Percentiles rank a stretch among this genome's conserved stretches.
Evolutionary conservation across 2,113 vertebrate genomes (phyloP).

Genomic region (Propithecus coquereli): DNA sequence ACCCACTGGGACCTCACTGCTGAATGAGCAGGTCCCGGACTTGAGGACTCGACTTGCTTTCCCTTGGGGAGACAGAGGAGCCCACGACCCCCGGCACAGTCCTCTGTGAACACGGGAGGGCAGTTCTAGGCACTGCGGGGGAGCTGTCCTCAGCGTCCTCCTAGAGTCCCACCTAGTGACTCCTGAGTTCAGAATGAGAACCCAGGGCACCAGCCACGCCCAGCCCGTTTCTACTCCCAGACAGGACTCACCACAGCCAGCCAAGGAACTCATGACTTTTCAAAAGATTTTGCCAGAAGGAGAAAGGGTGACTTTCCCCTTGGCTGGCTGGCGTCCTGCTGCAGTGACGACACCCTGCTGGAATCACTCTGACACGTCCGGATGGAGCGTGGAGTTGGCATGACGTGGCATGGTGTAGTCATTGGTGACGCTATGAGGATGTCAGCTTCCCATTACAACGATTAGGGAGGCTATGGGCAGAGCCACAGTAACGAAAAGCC

Average conservation of each 20-base stretch:
- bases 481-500: neutral
- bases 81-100: rapidly evolving
- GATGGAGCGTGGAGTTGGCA: neutral
- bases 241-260: neutral
- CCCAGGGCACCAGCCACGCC: neutral
- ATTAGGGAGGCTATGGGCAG: neutral
- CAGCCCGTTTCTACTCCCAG: neutral
- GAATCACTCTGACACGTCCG: rapidly evolving
- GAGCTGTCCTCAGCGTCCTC: too few species aligned
- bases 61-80: neutral
- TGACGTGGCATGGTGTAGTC: rapidly evolving
- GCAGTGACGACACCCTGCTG: too few species aligned
- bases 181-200: neutral
- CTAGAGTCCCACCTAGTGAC: neutral
- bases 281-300: neutral
- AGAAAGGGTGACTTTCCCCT: neutral
- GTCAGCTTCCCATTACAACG: too few species aligned
- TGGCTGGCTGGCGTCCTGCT: neutral
- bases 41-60: too few species aligned
- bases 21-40: neutral
- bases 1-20: neutral
- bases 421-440: rapidly evolving
- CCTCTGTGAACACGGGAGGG: neutral
- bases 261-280: neutral
- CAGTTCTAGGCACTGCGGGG: neutral